Percentiles rank a stretch among this genome's conserved stretches.
phyloP scores from a whole-genome alignment of 2,797 vertebrate species.

The Nasua narica region DNA sequence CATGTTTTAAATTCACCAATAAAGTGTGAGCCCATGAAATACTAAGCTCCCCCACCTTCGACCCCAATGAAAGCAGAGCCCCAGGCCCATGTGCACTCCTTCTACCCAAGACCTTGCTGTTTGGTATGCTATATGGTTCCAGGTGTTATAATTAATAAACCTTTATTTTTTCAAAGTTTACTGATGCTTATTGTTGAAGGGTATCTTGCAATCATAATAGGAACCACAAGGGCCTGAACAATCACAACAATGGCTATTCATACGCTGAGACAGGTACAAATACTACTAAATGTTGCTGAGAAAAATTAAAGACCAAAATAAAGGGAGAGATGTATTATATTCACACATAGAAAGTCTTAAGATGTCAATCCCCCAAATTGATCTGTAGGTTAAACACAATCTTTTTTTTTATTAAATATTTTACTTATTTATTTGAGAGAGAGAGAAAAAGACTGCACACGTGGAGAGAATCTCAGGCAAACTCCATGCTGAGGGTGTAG shows the following conservation, averaged over 20 bases:
- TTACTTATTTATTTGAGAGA: no score
- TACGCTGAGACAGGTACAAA: not conserved
- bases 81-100: not conserved
- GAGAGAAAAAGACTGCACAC: no score
- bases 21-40: not conserved
- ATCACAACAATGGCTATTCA: not conserved
- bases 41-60: no score
- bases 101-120: not conserved
- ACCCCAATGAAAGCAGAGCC: not conserved
- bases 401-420: no score
- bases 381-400: not conserved
- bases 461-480: no score
- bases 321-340: not conserved
- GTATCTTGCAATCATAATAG: not conserved
- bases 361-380: not conserved
- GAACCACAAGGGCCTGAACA: not conserved
- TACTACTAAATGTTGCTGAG: not conserved
- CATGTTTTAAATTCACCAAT: not conserved
- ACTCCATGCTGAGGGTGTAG: no score
- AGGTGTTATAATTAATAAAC: not conserved
- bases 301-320: not conserved
- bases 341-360: not conserved
- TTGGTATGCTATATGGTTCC: not conserved
- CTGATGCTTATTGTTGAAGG: not conserved
- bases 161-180: not conserved